Conservation (phyloP, 2,797 vertebrate species). For the Bovichtus variegatus region DNA sequence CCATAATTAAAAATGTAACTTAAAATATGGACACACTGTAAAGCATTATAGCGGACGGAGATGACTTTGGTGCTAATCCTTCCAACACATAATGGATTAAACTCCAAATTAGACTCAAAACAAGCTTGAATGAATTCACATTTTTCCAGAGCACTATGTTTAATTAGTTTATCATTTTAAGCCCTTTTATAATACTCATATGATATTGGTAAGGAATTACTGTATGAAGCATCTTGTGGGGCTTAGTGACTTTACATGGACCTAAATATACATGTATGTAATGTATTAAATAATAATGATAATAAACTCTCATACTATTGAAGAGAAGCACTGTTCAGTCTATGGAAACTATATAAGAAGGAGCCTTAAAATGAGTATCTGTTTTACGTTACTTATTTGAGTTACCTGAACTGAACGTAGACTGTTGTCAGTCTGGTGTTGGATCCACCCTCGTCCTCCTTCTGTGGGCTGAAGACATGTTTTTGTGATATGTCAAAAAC, state of each 20-base stretch:
- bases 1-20: constrained; percentile 1
- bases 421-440: no score
- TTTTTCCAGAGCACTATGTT: constrained; percentile 14
- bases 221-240: constrained; percentile 5
- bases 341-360: no score
- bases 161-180: constrained; percentile 40
- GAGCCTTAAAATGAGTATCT: no score
- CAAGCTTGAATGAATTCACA: constrained; percentile 24
- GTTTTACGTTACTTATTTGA: no score
- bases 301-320: neutral
- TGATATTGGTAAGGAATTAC: constrained; percentile 13
- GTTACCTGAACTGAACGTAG: no score
- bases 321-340: neutral
- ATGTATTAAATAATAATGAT: no score
- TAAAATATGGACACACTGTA: constrained; percentile 1
- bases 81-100: constrained; percentile 31
- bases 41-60: constrained; percentile 7
- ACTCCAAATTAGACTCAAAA: constrained; percentile 32
- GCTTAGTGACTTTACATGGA: neutral
- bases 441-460: no score
- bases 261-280: neutral
- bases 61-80: constrained; percentile 21
- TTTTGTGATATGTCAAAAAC: no score
- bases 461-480: no score
- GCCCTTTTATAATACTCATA: constrained; percentile 8